Evolutionary conservation across 2,113 vertebrate species (phyloP).

Genomic region (Calidris pugnax): DNA sequence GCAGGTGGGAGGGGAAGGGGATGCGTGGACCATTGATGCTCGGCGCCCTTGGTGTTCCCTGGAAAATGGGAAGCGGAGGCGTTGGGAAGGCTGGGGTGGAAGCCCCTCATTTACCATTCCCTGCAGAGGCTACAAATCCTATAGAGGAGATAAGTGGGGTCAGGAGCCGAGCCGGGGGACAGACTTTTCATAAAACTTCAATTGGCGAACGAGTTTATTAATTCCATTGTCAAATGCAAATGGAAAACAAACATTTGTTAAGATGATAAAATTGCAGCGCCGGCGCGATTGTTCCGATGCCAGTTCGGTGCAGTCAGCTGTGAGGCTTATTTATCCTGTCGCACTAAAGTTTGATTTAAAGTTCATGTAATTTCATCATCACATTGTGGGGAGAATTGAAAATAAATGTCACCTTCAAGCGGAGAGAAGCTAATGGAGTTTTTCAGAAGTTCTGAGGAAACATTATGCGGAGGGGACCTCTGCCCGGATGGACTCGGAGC

Average conservation of each 20-base stretch:
- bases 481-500: background rate
- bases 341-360: slow-evolving; percentile 57
- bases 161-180: background rate
- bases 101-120: slow-evolving; percentile 5
- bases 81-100: background rate
- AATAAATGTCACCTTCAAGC: slow-evolving; percentile 56
- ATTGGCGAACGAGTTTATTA: slow-evolving; percentile 44
- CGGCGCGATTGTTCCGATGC: background rate
- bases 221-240: slow-evolving; percentile 58
- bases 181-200: slow-evolving; percentile 28
- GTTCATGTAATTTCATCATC: slow-evolving; percentile 30
- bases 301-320: background rate
- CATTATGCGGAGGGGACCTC: background rate
- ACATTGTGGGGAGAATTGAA: slow-evolving; percentile 29
- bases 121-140: slow-evolving; percentile 12
- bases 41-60: slow-evolving; percentile 14
- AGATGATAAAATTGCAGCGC: slow-evolving; percentile 11
- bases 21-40: slow-evolving; percentile 52
- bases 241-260: slow-evolving; percentile 68
- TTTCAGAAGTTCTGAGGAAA: background rate
- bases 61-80: slow-evolving; percentile 28
- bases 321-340: background rate
- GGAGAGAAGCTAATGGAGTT: background rate
- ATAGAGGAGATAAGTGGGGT: background rate
- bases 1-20: slow-evolving; percentile 46